These are phyloP conservation scores for Seira musarum DNA, from an alignment of 2,888 invertebrate species.

Conservation along the genomic window DNA sequence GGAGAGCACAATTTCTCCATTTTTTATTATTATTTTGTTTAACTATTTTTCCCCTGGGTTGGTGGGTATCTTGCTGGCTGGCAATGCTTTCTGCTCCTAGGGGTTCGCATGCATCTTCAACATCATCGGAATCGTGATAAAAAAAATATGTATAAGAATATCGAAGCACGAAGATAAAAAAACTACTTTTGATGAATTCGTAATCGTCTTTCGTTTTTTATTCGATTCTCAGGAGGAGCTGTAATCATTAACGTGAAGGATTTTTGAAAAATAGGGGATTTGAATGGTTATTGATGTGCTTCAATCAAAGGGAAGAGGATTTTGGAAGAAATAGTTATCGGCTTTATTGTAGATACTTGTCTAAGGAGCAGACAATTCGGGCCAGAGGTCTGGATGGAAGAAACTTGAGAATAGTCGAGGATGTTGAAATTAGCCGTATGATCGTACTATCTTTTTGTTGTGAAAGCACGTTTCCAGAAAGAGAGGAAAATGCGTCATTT, in stretches of 20 bases:
- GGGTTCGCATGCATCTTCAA: neutral
- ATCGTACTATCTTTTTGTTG: too few relatives aligned
- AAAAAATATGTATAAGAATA: neutral
- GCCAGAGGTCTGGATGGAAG: neutral
- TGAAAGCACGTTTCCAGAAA: too few relatives aligned
- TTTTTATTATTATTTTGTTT: neutral
- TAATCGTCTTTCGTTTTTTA: conserved; percentile 3
- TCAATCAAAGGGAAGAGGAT: neutral
- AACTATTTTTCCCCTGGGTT: neutral
- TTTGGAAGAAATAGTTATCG: neutral
- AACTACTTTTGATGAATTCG: conserved; percentile 9
- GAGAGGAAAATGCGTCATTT: too few relatives aligned
- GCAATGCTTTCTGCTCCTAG: neutral
- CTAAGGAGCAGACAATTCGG: too few relatives aligned
- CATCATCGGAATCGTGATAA: neutral
- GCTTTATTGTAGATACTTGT: too few relatives aligned
- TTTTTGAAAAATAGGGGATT: neutral
- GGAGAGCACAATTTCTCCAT: too few relatives aligned
- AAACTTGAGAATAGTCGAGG: too few relatives aligned
- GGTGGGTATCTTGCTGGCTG: neutral
- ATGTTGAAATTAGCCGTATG: too few relatives aligned
- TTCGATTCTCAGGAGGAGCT: conserved; percentile 2
- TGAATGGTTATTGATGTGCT: conserved; percentile 34
- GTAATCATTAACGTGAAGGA: conserved; percentile 1
- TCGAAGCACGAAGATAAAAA: neutral